Evolutionary conservation across 2,888 invertebrate species (phyloP), one percentile per base, ranked within the genome.

Genomic region (Sphecodes monilicornis): DNA sequence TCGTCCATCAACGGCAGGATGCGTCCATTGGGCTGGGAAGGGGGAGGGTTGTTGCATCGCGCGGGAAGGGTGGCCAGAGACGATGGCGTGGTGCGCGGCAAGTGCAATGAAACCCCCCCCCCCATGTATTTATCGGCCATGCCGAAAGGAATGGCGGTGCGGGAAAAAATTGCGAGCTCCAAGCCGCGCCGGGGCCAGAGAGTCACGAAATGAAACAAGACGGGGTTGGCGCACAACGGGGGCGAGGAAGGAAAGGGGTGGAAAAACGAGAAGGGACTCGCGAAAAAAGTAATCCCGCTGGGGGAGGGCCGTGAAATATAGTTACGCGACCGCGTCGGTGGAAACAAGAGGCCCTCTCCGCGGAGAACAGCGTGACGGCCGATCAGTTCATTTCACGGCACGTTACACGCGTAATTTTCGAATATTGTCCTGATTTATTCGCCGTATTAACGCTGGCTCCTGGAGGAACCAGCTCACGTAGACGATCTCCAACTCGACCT

Each of bases 311-410:
- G 66, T 80, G 89, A 89, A 88, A 88, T 91, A 91, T 86, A 85
- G 87, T 88, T 88, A 89, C 85, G 80, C 66, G 77, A 69, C 68
- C 74, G 60, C 60, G 29, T 80, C 82, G 83, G 79, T 82, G 76
- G 32, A 69, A 66, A 11, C 60, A 8, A 41, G 76, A 73, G 43
- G 46, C 22, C 22, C 22, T 22, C 39, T 46, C 60, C 50, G 57
- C 50, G 70, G 26, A 46, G 75, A 70, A 60, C 70, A 50, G 26
- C 75, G 78, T 81, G 86, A 89, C 83, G 86, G 71, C 82, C 89
- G 88, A 90, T 91, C 90, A 89, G 87, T 91, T 92, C 89, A 91
- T 92, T 93, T 93, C 91, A 92, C 86, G 91, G 87, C 83, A 71
- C 87, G 88, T 92, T 91, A 90, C 91, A 84, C 87, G 76, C 80